Evolutionary conservation across 1,140 invertebrate genomes (phyloP).

Genomic region (Drosophila willistoni): DNA sequence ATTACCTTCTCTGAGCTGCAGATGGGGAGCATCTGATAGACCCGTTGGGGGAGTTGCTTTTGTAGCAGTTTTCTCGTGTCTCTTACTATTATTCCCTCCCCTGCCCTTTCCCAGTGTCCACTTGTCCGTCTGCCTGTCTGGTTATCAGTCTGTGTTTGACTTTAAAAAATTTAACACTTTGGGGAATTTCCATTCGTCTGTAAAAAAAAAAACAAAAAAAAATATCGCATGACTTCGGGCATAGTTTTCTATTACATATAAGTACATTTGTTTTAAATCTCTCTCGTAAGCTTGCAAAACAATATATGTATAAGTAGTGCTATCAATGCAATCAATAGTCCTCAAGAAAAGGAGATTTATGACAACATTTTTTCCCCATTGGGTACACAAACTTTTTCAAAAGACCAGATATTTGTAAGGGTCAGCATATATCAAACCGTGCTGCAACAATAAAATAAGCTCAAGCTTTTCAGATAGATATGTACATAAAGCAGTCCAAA

Average conservation of each 20-base stretch:
- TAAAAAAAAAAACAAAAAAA: background rate
- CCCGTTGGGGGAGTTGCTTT: conserved; percentile 20
- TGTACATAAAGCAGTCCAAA: too few species aligned
- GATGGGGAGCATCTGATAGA: conserved; percentile 40
- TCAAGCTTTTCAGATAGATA: too few species aligned
- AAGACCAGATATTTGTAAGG: too few species aligned
- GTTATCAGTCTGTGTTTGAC: conserved; percentile 32
- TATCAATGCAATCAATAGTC: background rate
- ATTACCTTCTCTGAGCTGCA: conserved; percentile 57
- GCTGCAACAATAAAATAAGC: too few species aligned
- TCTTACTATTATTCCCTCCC: background rate
- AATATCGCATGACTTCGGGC: conserved; percentile 6
- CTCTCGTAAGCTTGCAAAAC: too few species aligned
- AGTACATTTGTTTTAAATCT: background rate
- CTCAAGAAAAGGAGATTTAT: background rate
- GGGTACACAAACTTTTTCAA: background rate
- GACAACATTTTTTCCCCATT: background rate
- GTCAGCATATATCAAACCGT: too few species aligned
- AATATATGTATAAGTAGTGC: too few species aligned
- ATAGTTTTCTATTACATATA: background rate
- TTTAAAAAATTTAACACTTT: conserved; percentile 67
- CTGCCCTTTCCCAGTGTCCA: background rate
- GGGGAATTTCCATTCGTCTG: conserved; percentile 45
- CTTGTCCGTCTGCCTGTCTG: conserved; percentile 11
- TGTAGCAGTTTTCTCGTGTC: background rate